Evolutionary conservation across 30 jellyfish, hydroid and myxozoan genomes (phyloP), one percentile per base, ranked within the genome.

Genomic region (Aurelia coerulea): DNA sequence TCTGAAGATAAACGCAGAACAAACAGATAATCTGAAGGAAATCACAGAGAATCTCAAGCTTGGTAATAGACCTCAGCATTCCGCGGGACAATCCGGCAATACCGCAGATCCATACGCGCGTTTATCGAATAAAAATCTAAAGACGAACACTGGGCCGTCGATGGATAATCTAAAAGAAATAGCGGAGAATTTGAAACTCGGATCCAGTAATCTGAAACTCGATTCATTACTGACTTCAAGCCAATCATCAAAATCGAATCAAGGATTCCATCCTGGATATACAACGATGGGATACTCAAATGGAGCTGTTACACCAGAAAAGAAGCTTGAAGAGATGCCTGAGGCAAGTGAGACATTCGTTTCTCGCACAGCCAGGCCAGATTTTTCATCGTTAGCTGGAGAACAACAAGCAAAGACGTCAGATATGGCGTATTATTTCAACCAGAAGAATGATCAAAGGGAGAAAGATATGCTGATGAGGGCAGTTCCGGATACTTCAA

Each of bases 231-330:
- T 79, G 9, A 60, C 32, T 39, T 76, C 39, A 68, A 81, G 50
- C 49, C 77, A 68, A 54, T 71, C 73, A 64, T 59, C 65, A 29
- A 84, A 73, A 66, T 77, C 93, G 8, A 49, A 51, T 12, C 73
- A 84, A 33, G 92, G 84, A 23, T 83, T 83, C 31, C 92, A 60
- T 83, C 92, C 92, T 5, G 93, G 93, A 12, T 84, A 84, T 53
- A 84, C 93, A 39, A 84, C 93, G 65, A 84, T 84, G 83, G 93
- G 83, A 53, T 83, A 65, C 51, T 35, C 79, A 34, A 74, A 39
- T 54, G 88, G 83, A 13, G 88, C 81, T 15, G 87, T 63, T 42
- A 18, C 64, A 62, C 77, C 84, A 16, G 92, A 83, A 39, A 83
- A 83, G 85, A 63, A 74, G 58, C 70, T 70, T 1, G 92, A 83